Conservation (phyloP, 2,113 vertebrate genomes). For the Progne subis region DNA sequence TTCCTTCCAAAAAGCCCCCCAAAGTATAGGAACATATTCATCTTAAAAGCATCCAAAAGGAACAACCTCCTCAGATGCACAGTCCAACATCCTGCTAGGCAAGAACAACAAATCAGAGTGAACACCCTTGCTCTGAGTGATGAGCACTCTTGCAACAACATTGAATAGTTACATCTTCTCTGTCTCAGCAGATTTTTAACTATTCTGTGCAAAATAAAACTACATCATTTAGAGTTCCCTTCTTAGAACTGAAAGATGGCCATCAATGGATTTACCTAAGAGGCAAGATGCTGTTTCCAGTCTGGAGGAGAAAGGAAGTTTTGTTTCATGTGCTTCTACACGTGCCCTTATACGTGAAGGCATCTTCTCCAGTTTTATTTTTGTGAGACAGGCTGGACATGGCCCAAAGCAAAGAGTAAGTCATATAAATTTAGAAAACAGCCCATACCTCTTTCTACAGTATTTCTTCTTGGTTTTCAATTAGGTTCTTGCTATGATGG, state of each 20-base stretch:
- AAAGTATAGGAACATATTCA: neutral
- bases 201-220: neutral
- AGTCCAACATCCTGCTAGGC: neutral
- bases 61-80: neutral
- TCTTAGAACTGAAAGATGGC: neutral
- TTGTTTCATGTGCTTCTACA: neutral
- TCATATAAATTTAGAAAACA: neutral
- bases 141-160: neutral
- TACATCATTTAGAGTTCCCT: neutral
- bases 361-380: neutral
- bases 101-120: neutral
- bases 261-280: neutral
- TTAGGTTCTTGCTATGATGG: neutral
- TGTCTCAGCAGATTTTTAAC: neutral
- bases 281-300: neutral
- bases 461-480: neutral
- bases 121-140: neutral
- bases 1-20: neutral
- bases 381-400: neutral
- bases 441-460: neutral
- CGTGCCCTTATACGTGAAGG: fast-evolving
- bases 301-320: neutral
- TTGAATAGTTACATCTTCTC: neutral
- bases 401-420: neutral
- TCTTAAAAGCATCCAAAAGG: neutral